Evolutionary conservation across 2,797 vertebrate genomes (phyloP).

Genomic region (Tolypeutes matacus): DNA sequence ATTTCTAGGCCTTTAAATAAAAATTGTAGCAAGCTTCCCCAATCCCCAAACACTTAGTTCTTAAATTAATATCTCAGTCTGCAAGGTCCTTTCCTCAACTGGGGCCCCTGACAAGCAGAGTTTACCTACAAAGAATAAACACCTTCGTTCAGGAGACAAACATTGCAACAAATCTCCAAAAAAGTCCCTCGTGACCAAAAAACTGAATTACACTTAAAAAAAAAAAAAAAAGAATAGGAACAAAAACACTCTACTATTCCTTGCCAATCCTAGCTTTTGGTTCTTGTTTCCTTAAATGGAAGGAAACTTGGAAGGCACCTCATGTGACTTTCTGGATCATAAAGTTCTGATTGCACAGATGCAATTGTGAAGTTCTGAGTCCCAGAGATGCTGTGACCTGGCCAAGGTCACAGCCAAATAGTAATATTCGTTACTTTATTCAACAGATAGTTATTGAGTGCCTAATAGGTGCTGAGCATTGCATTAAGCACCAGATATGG

Average conservation of each 20-base stretch:
- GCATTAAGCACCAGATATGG: background rate
- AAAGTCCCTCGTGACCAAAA: background rate
- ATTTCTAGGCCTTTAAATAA: slow-evolving; percentile 56
- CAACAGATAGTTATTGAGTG: background rate
- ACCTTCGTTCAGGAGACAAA: background rate
- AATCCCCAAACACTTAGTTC: background rate
- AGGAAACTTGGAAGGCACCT: background rate
- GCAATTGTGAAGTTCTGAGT: background rate
- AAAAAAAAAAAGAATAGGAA: background rate
- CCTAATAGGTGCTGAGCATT: background rate
- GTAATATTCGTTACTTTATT: background rate
- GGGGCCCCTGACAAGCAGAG: background rate
- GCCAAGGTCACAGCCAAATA: background rate
- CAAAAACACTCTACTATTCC: background rate
- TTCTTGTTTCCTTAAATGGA: background rate
- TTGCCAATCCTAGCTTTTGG: background rate
- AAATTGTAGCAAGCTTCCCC: background rate
- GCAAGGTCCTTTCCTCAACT: background rate
- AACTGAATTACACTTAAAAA: slow-evolving; percentile 2
- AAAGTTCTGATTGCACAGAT: background rate
- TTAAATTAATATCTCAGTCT: slow-evolving; percentile 27
- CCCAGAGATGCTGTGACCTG: background rate
- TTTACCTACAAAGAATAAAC: background rate
- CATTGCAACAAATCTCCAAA: background rate
- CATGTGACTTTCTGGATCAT: background rate